These are phyloP conservation scores for Sthenelais limicola DNA, from an alignment of 2,888 invertebrate species.

Conservation along the genomic window DNA sequence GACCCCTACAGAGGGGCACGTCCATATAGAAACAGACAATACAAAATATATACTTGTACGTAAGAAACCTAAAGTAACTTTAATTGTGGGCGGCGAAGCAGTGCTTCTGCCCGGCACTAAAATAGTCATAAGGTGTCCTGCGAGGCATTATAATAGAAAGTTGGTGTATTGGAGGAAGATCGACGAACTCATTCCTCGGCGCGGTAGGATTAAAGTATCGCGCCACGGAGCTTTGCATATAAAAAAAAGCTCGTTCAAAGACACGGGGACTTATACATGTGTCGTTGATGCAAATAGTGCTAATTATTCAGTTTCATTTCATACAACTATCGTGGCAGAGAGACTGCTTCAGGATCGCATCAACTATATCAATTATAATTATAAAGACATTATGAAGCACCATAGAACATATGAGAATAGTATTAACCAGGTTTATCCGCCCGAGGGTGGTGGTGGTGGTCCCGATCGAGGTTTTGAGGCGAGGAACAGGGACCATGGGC, in stretches of 20 bases:
- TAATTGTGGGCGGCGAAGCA: constrained; percentile 62
- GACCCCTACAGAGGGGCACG: constrained; percentile 10
- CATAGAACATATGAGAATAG: constrained; percentile 10
- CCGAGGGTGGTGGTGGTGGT: neutral
- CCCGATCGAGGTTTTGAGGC: neutral
- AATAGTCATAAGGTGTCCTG: constrained; percentile 61
- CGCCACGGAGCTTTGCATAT: constrained; percentile 44
- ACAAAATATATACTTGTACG: constrained; percentile 43
- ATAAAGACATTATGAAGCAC: neutral
- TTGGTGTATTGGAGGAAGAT: constrained; percentile 63
- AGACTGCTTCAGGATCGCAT: constrained; percentile 11
- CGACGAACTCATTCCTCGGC: constrained; percentile 52
- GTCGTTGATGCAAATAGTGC: constrained; percentile 58
- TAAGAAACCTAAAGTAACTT: constrained; percentile 16
- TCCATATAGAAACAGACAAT: neutral
- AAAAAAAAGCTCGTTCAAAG: constrained; percentile 42
- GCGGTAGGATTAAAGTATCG: constrained; percentile 42
- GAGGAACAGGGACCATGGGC: neutral
- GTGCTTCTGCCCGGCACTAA: constrained; percentile 62
- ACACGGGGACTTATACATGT: constrained; percentile 64
- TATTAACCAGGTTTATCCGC: constrained; percentile 9
- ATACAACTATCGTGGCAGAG: constrained; percentile 33
- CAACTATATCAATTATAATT: constrained; percentile 17
- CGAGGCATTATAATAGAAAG: constrained; percentile 58
- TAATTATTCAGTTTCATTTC: constrained; percentile 58